Percentiles rank a stretch among this genome's conserved stretches.
Conservation (phyloP, 35 echinoderm and acorn worm genomes). For the Strongylocentrotus purpuratus region DNA sequence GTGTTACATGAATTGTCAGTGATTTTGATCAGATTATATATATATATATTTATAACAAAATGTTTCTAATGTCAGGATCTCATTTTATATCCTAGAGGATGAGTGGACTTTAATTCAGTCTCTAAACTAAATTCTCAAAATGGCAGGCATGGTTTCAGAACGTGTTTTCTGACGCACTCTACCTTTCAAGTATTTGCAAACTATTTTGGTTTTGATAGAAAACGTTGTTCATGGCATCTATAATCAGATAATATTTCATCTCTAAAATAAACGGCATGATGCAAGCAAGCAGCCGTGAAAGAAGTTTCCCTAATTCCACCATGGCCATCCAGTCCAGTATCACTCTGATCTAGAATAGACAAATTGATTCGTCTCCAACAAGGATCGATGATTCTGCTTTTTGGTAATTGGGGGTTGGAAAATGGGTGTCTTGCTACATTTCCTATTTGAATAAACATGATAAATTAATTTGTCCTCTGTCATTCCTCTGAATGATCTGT, state of each 20-base stretch:
- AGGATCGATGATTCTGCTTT: not conserved
- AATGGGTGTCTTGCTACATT: not conserved
- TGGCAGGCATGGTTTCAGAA: no score
- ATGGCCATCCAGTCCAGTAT: not conserved
- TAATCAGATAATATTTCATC: no score
- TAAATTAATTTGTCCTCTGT: constrained; percentile 19
- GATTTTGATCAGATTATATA: not conserved
- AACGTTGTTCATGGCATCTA: no score
- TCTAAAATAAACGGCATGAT: not conserved
- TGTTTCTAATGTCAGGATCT: not conserved
- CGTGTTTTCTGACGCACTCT: no score
- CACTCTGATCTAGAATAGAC: not conserved
- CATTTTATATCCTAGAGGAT: not conserved
- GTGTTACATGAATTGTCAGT: not conserved
- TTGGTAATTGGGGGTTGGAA: not conserved
- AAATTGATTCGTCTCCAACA: not conserved
- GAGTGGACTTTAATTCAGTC: not conserved
- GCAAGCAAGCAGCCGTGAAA: not conserved
- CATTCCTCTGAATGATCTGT: not conserved
- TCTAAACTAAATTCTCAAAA: not conserved
- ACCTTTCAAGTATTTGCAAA: no score
- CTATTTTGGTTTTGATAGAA: no score
- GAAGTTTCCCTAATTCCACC: not conserved
- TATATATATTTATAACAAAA: not conserved
- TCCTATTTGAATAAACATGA: constrained; percentile 13